Base-by-base conservation (phyloP, 23 tunicate species). In the Styela clava region DNA sequence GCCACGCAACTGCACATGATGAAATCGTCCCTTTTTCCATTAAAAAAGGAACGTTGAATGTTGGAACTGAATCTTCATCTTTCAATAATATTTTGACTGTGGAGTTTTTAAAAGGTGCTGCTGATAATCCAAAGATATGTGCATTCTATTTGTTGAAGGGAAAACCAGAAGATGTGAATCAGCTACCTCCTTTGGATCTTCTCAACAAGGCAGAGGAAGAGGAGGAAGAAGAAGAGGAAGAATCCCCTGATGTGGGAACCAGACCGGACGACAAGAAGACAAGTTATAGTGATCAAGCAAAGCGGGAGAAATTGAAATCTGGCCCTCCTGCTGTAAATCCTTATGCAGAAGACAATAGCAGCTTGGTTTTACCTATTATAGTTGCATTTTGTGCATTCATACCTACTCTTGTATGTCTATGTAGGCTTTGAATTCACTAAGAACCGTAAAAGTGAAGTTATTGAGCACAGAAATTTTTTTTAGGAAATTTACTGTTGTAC, bases 121-220 rank as follows among this genome's bases (percentile, higher is more conserved):
- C 94, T 56, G 98, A 93, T 67, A 93, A 93, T 70, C 98, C 98
- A 51, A 93, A 93, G 79, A 84, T 93, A 1, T 93, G 98, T 71
- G 98, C 98, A 0, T 93, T 93, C 83, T 93, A 93, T 74, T 67
- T 93, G 37, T 73, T 93, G 87, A 84, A 88, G 69, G 98, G 98
- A 18, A 84, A 84, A 2, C 52, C 63, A 5, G 89, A 81, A 30
- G 97, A 91, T 31, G 91, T 91, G 21, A 83, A 87, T 2, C 36
- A 79, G 30, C 90, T 91, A 16, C 97, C 97, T 12, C 88, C 90
- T 26, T 3, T 91, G 20, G 62, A 83, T 12, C 62, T 62, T 24
- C 31, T 64, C 20, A 88, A 87, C 27, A 86, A 87, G 27, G 89
- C 31, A 1, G 93, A 78, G 62, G 85, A 81, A 1, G 92, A 79